A percentile compares a stretch with the other conserved stretches of the same genome.
Conservation (phyloP, 1,140 invertebrate species). For the Wiebesia pumilae region DNA sequence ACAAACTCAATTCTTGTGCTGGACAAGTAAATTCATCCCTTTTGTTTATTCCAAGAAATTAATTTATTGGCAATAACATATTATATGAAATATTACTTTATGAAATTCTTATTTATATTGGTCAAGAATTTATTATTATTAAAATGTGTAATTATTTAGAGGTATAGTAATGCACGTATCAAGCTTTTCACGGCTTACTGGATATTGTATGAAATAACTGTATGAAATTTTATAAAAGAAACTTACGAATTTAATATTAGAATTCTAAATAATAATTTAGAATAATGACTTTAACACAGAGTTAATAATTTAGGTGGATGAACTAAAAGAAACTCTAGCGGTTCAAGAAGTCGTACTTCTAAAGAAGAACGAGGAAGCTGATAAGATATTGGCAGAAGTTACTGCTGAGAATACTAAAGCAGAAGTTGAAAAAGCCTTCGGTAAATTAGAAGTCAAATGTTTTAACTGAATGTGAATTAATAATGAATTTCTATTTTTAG, state of each 20-base stretch:
- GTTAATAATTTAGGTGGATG: constrained; percentile 76
- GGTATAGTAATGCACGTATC: too few relatives aligned
- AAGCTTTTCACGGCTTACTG: too few relatives aligned
- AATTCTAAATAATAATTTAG: too few relatives aligned
- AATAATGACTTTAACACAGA: constrained; percentile 12
- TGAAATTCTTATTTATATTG: too few relatives aligned
- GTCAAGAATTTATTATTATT: too few relatives aligned
- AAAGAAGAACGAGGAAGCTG: constrained; percentile 92
- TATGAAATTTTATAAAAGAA: too few relatives aligned
- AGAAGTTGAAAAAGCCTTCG: constrained; percentile 88
- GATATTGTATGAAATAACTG: too few relatives aligned
- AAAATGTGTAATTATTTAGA: too few relatives aligned
- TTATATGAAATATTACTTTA: too few relatives aligned
- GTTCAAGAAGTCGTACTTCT: constrained; percentile 91
- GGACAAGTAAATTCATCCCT: constrained; percentile 78
- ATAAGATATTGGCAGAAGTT: constrained; percentile 91
- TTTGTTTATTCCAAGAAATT: too few relatives aligned
- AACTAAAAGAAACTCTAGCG: constrained; percentile 86
- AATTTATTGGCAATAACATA: too few relatives aligned
- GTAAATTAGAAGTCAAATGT: constrained; percentile 65
- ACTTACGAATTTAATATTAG: too few relatives aligned
- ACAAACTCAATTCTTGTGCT: constrained; percentile 88
- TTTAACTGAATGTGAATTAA: not conserved
- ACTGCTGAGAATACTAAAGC: constrained; percentile 94
- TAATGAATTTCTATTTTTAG: constrained; percentile 61